Evolutionary conservation across 2,797 vertebrate species (phyloP).

Genomic region (Poecilia velifera): DNA sequence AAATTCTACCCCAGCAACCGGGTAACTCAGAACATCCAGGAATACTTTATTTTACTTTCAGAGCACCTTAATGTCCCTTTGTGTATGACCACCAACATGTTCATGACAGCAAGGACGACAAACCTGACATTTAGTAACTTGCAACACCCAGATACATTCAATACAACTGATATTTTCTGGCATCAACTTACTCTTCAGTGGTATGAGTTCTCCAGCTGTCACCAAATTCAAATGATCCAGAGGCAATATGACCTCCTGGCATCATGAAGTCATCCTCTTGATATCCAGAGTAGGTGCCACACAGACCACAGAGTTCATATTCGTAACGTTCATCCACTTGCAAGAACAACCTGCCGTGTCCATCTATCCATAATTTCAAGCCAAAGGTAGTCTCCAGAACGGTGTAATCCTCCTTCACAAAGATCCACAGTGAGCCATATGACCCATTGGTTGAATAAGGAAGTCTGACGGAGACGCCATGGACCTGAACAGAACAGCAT

Average conservation of each 20-base stretch:
- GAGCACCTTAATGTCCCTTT: neutral
- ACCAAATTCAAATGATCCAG: constrained; percentile 78
- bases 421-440: constrained; percentile 59
- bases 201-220: constrained; percentile 83
- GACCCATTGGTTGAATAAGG: constrained; percentile 64
- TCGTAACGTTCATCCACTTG: constrained; percentile 82
- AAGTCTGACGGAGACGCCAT: constrained; percentile 57
- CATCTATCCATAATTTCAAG: constrained; percentile 81
- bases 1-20: neutral
- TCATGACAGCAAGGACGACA: neutral
- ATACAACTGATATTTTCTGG: neutral
- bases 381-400: constrained; percentile 81
- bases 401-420: constrained; percentile 56
- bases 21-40: neutral
- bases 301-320: constrained; percentile 83
- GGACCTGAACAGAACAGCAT: constrained; percentile 67
- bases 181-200: constrained; percentile 74
- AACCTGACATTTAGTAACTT: neutral
- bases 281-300: constrained; percentile 84
- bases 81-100: neutral
- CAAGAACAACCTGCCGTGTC: constrained; percentile 81
- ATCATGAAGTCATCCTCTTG: constrained; percentile 83
- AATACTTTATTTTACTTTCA: neutral
- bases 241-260: constrained; percentile 71
- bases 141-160: neutral